phyloP scores from a whole-genome alignment of 2,113 vertebrate genomes.

The Tachysurus vachellii region DNA sequence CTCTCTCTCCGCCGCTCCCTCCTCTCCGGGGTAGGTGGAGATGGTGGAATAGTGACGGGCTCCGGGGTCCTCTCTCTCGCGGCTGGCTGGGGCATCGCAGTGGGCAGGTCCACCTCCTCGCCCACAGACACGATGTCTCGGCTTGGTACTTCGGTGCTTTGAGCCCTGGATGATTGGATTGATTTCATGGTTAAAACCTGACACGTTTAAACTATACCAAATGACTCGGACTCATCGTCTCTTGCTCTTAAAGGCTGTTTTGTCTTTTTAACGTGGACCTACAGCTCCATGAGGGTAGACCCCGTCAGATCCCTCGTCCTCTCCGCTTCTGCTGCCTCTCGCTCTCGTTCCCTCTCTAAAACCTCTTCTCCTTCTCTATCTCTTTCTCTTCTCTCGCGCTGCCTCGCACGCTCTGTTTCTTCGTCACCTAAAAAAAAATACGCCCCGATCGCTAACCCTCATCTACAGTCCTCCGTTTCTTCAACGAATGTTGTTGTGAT shows the following conservation, averaged over 20 bases:
- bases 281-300: conserved; percentile 57
- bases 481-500: conserved; percentile 50
- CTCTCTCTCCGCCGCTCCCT: conserved; percentile 45
- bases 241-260: neutral
- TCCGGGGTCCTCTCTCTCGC: conserved; percentile 57
- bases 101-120: conserved; percentile 51
- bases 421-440: conserved; percentile 62
- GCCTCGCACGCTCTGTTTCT: conserved; percentile 26
- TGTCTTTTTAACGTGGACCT: neutral
- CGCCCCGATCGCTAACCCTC: neutral
- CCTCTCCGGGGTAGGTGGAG: neutral
- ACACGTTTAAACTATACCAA: neutral
- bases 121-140: conserved; percentile 53
- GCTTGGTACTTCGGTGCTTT: conserved; percentile 45
- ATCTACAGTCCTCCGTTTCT: conserved; percentile 64
- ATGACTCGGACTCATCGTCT: neutral
- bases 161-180: conserved; percentile 51
- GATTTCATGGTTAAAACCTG: neutral
- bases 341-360: conserved; percentile 43
- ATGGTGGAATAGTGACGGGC: neutral
- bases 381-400: conserved; percentile 2
- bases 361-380: conserved; percentile 12
- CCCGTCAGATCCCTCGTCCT: conserved; percentile 46
- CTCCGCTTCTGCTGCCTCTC: conserved; percentile 45
- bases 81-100: conserved; percentile 30